Evolutionary conservation across 2,888 invertebrate species (phyloP).

Genomic region (Trichogramma dendrolimi): DNA sequence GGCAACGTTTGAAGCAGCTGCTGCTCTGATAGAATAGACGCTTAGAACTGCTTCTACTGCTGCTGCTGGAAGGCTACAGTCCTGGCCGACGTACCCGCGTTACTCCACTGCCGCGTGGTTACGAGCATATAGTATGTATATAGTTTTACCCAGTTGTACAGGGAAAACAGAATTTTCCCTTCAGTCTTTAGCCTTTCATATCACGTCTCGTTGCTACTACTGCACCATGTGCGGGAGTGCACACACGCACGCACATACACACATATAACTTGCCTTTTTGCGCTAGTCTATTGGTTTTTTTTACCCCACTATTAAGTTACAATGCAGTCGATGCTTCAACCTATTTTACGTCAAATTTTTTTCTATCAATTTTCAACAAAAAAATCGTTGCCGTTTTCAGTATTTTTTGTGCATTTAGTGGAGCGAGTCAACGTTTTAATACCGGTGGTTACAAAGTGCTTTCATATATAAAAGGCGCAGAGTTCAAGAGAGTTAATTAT

Average conservation of each 20-base stretch:
- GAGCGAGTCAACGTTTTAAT: too few species aligned
- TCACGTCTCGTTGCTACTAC: slow-evolving; percentile 10
- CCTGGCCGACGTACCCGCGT: background rate
- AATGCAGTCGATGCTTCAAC: too few species aligned
- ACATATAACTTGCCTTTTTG: too few species aligned
- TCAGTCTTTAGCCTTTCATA: slow-evolving; percentile 7
- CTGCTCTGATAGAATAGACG: slow-evolving; percentile 7
- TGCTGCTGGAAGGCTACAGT: background rate
- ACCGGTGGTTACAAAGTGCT: too few species aligned
- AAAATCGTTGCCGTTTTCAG: too few species aligned
- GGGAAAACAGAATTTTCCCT: slow-evolving; percentile 3
- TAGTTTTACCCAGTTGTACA: background rate
- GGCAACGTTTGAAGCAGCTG: slow-evolving; percentile 21
- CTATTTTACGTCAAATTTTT: too few species aligned
- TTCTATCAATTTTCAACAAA: too few species aligned
- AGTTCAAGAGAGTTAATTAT: too few species aligned
- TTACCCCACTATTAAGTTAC: too few species aligned
- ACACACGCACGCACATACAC: background rate
- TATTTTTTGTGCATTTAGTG: too few species aligned
- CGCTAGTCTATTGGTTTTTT: too few species aligned
- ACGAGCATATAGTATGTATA: background rate
- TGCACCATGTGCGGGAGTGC: background rate
- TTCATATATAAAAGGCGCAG: too few species aligned
- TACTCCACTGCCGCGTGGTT: background rate
- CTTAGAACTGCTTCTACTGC: slow-evolving; percentile 1